Conservation (phyloP, 1,140 invertebrate species). For the Odontomachus brunneus region DNA sequence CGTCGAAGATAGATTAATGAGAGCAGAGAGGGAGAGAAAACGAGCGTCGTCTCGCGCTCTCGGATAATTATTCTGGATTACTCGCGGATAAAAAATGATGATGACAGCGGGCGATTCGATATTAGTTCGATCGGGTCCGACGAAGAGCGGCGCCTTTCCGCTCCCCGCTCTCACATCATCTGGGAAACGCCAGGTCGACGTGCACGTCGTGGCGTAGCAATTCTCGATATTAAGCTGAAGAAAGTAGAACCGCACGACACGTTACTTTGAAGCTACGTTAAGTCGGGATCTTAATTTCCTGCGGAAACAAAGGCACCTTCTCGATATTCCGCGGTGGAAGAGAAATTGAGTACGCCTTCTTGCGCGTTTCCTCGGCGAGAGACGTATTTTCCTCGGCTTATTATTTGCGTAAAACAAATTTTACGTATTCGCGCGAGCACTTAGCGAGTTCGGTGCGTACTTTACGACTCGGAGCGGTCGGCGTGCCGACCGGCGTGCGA, state of each 20-base stretch:
- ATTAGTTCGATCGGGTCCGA: no score
- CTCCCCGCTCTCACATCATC: no score
- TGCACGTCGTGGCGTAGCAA: no score
- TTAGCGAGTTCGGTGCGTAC: slow-evolving; percentile 44
- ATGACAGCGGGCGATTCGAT: no score
- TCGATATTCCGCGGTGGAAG: slow-evolving; percentile 8
- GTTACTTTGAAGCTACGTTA: slow-evolving; percentile 37
- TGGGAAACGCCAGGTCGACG: no score
- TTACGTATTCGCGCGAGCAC: slow-evolving; percentile 48
- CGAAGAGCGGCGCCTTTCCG: no score
- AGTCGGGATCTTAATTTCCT: slow-evolving; percentile 43
- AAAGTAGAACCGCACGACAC: slow-evolving; percentile 31
- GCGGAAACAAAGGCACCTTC: slow-evolving; percentile 25
- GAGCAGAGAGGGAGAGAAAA: no score
- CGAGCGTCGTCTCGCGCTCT: background rate
- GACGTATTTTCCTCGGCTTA: no score
- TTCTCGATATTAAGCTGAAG: slow-evolving; percentile 2
- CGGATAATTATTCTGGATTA: no score
- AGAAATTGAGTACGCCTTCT: background rate
- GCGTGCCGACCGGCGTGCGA: no score
- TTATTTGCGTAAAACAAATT: slow-evolving; percentile 58
- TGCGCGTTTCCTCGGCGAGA: background rate
- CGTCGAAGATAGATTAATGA: slow-evolving; percentile 4
- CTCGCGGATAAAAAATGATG: no score
- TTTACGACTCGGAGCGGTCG: slow-evolving; percentile 18